Evolutionary conservation across 2,113 vertebrate species (phyloP).

Genomic region (Phalacrocorax pelagicus): DNA sequence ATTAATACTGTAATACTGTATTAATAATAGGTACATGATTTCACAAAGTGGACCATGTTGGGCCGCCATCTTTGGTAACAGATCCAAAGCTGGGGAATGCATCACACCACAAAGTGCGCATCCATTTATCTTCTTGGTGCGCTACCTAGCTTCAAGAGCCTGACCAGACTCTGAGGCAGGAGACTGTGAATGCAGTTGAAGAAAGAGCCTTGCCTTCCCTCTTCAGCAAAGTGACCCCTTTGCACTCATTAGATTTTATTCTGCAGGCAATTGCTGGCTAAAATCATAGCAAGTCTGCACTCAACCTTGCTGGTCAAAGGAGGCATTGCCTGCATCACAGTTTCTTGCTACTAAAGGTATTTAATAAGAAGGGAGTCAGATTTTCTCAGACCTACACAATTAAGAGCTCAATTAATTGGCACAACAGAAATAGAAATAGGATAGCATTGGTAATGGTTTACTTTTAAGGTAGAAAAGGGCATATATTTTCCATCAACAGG

Average conservation of each 20-base stretch:
- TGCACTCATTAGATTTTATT: not conserved
- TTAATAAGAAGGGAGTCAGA: constrained; percentile 22
- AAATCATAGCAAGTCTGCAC: not conserved
- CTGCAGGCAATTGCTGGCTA: constrained; percentile 27
- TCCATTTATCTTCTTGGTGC: not conserved
- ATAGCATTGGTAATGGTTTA: not conserved
- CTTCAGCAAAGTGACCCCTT: not conserved
- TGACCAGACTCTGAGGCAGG: not conserved
- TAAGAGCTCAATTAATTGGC: not conserved
- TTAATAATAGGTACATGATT: not conserved
- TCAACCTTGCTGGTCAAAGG: constrained; percentile 15
- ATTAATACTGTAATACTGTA: not conserved
- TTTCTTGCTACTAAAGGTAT: not conserved
- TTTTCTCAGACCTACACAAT: not conserved
- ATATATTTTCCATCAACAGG: not conserved
- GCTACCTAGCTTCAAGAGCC: not conserved
- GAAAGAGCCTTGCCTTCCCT: not conserved
- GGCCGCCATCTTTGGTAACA: not conserved
- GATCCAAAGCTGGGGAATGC: not conserved
- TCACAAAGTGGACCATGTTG: not conserved
- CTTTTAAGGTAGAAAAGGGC: not conserved
- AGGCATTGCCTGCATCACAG: not conserved
- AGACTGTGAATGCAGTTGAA: not conserved
- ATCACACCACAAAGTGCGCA: accelerated
- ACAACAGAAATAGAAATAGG: not conserved